These are phyloP conservation scores for Drosophila azteca DNA, from an alignment of 1,140 invertebrate species.

Conservation along the genomic window DNA sequence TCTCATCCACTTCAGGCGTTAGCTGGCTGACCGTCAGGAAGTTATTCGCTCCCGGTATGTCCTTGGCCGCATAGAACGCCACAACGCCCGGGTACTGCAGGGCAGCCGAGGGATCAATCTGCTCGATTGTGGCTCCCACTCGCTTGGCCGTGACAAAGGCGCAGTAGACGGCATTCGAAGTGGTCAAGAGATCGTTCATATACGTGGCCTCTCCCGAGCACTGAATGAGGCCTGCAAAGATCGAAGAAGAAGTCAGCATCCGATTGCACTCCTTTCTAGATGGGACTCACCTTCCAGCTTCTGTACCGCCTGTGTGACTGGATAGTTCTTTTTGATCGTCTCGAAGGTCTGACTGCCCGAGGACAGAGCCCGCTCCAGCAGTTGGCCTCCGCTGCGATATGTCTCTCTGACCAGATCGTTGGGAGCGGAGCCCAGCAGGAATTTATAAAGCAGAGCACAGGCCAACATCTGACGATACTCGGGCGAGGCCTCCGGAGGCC, in stretches of 20 bases:
- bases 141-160: constrained; percentile 87
- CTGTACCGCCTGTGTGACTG: constrained; percentile 89
- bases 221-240: constrained; percentile 87
- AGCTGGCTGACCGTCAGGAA: constrained; percentile 78
- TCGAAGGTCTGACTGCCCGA: constrained; percentile 90
- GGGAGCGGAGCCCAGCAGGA: constrained; percentile 84
- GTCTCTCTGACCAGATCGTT: constrained; percentile 56
- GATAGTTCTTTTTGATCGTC: constrained; percentile 89
- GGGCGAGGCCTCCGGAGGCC: constrained; percentile 87
- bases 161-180: constrained; percentile 86
- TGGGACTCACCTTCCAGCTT: constrained; percentile 87
- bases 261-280: too few species aligned
- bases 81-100: constrained; percentile 88
- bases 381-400: constrained; percentile 85
- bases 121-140: constrained; percentile 85
- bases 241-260: background rate
- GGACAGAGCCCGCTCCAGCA: constrained; percentile 88
- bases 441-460: constrained; percentile 89
- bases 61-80: constrained; percentile 88
- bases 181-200: constrained; percentile 86
- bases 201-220: constrained; percentile 89
- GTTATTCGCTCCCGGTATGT: constrained; percentile 89
- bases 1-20: constrained; percentile 70
- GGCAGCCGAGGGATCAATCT: constrained; percentile 86
- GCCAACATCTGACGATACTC: constrained; percentile 87